These are phyloP conservation scores for Callipepla squamata DNA, from an alignment of 2,113 vertebrate genomes.

Conservation along the genomic window DNA sequence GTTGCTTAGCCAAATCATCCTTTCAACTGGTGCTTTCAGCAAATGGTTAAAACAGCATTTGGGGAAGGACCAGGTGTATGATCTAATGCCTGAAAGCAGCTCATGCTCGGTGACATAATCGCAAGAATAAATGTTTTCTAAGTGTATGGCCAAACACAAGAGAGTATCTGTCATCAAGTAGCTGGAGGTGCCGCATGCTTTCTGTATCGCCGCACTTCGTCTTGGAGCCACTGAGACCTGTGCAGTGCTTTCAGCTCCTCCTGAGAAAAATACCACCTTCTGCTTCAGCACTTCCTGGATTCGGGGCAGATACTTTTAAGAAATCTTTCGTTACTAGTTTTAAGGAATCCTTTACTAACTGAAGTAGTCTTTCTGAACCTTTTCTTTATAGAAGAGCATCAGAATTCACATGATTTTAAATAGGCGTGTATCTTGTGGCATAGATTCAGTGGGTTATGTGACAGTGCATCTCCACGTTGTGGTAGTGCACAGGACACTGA, in stretches of 20 bases:
- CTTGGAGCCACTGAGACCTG: constrained; percentile 18
- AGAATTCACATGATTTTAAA: not conserved
- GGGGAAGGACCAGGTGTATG: constrained; percentile 55
- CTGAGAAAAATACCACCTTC: constrained; percentile 9
- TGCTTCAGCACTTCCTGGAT: not conserved
- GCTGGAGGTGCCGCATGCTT: constrained; percentile 49
- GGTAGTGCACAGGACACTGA: rapidly evolving
- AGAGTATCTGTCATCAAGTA: constrained; percentile 62
- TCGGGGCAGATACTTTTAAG: not conserved
- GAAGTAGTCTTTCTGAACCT: not conserved
- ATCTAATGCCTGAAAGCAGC: constrained; percentile 57
- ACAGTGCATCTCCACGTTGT: not conserved
- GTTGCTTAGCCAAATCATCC: constrained; percentile 65
- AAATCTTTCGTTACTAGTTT: not conserved
- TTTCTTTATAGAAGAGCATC: not conserved
- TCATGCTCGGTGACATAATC: constrained; percentile 61
- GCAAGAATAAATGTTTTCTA: constrained; percentile 64
- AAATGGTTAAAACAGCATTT: constrained; percentile 59
- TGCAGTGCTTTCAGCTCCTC: constrained; percentile 3
- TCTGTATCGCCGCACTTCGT: constrained; percentile 31
- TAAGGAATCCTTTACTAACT: not conserved
- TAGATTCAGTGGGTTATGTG: not conserved
- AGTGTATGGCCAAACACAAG: constrained; percentile 54
- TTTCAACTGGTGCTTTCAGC: constrained; percentile 62
- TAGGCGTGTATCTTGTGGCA: not conserved